phyloP scores from a whole-genome alignment of 2,888 invertebrate genomes.

The Hermodice carunculata region DNA sequence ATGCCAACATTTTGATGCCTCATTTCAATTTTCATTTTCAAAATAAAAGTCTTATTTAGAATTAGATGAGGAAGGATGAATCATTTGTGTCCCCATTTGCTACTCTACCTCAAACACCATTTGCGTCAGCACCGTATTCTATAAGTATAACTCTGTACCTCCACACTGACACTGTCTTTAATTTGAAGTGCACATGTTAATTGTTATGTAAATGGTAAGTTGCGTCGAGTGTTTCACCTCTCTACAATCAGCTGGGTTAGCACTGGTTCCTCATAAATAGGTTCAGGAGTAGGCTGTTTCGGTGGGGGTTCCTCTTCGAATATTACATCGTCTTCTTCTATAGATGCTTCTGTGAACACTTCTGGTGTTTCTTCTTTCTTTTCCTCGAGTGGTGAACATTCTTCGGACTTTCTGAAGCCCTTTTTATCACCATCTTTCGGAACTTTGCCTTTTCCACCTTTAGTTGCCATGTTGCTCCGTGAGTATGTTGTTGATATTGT shows the following conservation, averaged over 20 bases:
- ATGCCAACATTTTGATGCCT: too few relatives aligned
- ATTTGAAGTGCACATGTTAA: too few relatives aligned
- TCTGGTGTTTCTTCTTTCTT: conserved; percentile 47
- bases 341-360: conserved; percentile 7
- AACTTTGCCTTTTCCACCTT: conserved; percentile 18
- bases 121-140: too few relatives aligned
- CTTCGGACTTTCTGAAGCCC: conserved; percentile 41
- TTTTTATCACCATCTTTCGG: conserved; percentile 28
- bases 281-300: conserved; percentile 55
- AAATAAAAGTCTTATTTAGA: too few relatives aligned
- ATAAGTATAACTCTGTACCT: too few relatives aligned
- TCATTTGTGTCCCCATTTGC: too few relatives aligned
- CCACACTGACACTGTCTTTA: too few relatives aligned
- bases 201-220: too few relatives aligned
- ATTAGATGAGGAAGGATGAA: too few relatives aligned
- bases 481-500: conserved; percentile 1
- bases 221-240: conserved; percentile 48
- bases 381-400: conserved; percentile 45
- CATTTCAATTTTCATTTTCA: too few relatives aligned
- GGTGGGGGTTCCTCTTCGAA: conserved; percentile 42
- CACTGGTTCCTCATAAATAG: conserved; percentile 64
- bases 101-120: too few relatives aligned
- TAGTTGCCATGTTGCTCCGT: conserved; percentile 35
- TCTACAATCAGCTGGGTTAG: conserved; percentile 64
- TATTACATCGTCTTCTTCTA: conserved; percentile 25